Evolutionary conservation across 2,888 invertebrate species (phyloP).

Genomic region (Nomada ferruginata): DNA sequence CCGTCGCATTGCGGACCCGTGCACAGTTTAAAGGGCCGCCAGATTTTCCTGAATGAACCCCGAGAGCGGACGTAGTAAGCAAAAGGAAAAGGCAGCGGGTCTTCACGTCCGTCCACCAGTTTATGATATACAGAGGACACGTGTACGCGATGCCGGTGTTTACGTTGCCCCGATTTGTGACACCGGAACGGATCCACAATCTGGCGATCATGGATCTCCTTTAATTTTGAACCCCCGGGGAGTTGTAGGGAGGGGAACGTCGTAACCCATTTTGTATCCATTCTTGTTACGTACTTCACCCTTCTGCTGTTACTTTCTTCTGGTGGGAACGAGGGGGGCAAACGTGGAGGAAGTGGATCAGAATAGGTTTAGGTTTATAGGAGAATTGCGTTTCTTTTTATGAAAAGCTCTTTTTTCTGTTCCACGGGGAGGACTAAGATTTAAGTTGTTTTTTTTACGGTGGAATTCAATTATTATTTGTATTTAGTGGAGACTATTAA

Average conservation of each 20-base stretch:
- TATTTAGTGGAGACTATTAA: no score
- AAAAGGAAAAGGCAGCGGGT: slow-evolving; percentile 48
- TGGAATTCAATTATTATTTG: no score
- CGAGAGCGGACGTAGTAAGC: slow-evolving; percentile 63
- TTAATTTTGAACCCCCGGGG: neutral
- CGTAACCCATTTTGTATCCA: neutral
- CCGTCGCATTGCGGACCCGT: neutral
- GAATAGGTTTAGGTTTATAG: no score
- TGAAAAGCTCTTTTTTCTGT: no score
- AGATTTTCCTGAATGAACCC: slow-evolving; percentile 65
- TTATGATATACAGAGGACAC: slow-evolving; percentile 75
- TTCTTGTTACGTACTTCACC: neutral
- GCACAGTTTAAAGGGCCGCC: slow-evolving; percentile 43
- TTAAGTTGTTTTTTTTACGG: no score
- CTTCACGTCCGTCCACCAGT: slow-evolving; percentile 52
- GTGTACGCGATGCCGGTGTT: slow-evolving; percentile 75
- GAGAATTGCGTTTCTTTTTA: no score
- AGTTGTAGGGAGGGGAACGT: neutral
- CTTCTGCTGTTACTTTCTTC: neutral
- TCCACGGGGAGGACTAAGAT: no score
- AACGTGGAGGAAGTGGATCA: no score
- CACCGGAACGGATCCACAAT: slow-evolving; percentile 59
- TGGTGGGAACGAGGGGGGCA: no score
- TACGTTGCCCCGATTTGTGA: slow-evolving; percentile 66
- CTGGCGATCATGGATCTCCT: slow-evolving; percentile 22